Evolutionary conservation across 2,888 invertebrate species (phyloP), one percentile per base, ranked within the genome.

Genomic region (Lampropteryx suffumata): DNA sequence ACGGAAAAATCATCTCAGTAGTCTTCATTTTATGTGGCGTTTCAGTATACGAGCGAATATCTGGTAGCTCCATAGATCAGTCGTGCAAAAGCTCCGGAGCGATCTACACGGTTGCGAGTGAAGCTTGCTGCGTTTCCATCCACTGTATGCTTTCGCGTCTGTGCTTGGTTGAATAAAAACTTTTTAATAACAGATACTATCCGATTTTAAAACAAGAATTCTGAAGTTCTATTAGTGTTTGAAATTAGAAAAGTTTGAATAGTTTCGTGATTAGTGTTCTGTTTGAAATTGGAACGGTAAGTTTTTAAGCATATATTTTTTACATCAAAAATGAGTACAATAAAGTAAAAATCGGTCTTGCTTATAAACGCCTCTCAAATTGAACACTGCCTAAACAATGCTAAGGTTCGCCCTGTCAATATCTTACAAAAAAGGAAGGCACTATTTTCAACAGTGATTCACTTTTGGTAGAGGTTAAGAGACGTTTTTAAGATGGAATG

Each of bases 61-160:
- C 13, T 26, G 4, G 37, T 26, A 33, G 17, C 30, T 30, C 33
- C 28, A n/a, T 17, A 11, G 29, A 40, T 39, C 59, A 60, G 59
- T 60, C 46, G 57, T 13, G 40, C 24, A 12, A 35, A 57, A 49
- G 41, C 55, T 33, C 29, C 53, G 29, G 6, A 41, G 48, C 46
- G 13, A 5, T 43, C 37, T 5, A 45, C 46, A 60, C 59, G 59
- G 37, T 26, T 45, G 43, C 29, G 13, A 12, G 3, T 17, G 13
- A 36, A 44, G 29, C 28, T 29, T 26, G 7, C 28, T 26, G 28
- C 17, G 35, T 24, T 47, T 30, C 17, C 13, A 33, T 43, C 35
- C 29, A 12, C 27, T 39, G 35, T 21, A 12, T 24, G 24, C 13
- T 41, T 17, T 32, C 41, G n/a, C 12, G 27, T 29, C 29, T 14